A percentile compares a stretch with the other conserved stretches of the same genome.
Conservation (phyloP, 1,140 invertebrate genomes). For the Nilaparvata lugens region DNA sequence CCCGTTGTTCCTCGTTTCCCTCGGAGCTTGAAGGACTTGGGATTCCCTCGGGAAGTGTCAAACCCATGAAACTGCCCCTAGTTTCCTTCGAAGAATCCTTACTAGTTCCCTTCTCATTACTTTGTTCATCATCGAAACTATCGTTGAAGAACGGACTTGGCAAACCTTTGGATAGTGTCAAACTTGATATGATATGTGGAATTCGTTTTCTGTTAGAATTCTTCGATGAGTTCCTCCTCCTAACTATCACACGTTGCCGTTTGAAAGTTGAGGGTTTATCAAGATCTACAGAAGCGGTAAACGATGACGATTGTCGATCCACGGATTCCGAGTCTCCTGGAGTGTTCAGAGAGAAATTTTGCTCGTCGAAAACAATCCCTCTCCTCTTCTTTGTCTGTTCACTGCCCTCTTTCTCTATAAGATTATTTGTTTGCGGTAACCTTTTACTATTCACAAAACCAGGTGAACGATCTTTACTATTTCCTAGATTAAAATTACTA, state of each 20-base stretch:
- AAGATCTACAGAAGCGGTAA: constrained; percentile 29
- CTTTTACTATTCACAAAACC: too few species aligned
- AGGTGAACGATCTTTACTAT: too few species aligned
- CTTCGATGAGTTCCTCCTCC: constrained; percentile 28
- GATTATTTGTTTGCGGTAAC: too few species aligned
- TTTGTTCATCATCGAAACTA: background rate
- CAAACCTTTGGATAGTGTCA: constrained; percentile 23
- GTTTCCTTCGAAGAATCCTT: too few species aligned
- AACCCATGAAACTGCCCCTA: constrained; percentile 9
- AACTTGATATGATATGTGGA: constrained; percentile 18
- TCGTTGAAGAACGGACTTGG: constrained; percentile 18
- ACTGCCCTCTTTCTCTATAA: too few species aligned
- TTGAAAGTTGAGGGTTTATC: constrained; percentile 37
- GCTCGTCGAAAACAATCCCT: constrained; percentile 21
- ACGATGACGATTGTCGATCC: constrained; percentile 24
- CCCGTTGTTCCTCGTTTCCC: background rate
- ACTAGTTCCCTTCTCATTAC: background rate
- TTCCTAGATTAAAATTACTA: too few species aligned
- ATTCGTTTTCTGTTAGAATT: constrained; percentile 10
- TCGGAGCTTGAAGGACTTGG: constrained; percentile 25
- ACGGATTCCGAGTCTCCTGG: constrained; percentile 11
- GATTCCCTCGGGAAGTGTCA: constrained; percentile 29
- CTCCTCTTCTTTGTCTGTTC: constrained; percentile 15
- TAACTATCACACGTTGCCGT: constrained; percentile 37
- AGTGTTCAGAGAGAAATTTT: constrained; percentile 17